phyloP scores from a whole-genome alignment of 2,888 invertebrate species.

The Labia minor region DNA sequence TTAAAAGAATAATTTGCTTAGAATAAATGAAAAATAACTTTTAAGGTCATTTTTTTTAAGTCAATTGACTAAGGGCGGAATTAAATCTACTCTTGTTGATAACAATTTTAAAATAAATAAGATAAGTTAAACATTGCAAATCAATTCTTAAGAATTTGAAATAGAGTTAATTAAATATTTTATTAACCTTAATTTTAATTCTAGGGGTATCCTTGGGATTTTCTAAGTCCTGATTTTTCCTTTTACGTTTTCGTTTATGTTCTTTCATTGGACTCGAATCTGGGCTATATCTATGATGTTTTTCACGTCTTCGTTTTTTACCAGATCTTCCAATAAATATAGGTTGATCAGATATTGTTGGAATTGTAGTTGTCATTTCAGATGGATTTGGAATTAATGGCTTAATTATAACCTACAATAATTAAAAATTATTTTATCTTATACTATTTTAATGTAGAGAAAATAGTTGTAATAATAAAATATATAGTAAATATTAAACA shows the following conservation, averaged over 20 bases:
- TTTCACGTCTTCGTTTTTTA: constrained; percentile 37
- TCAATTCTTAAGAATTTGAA: no score
- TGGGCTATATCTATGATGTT: constrained; percentile 64
- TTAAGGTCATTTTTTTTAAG: no score
- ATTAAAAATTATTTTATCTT: no score
- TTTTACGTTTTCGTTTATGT: constrained; percentile 69
- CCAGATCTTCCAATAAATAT: constrained; percentile 32
- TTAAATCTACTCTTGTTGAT: no score
- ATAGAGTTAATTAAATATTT: no score
- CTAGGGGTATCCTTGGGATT: constrained; percentile 48
- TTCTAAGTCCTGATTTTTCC: constrained; percentile 59
- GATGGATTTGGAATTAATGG: constrained; percentile 33
- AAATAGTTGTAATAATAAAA: no score
- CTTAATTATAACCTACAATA: constrained; percentile 34
- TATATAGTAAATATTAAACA: no score
- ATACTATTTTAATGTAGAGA: constrained; percentile 18
- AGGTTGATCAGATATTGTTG: constrained; percentile 27
- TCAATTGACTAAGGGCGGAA: not conserved
- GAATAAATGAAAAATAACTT: no score
- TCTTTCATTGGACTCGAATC: constrained; percentile 53
- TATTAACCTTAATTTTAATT: constrained; percentile 63
- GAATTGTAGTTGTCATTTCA: constrained; percentile 26
- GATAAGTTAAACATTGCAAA: no score
- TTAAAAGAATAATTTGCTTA: no score
- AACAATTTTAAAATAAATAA: no score